phyloP scores from a whole-genome alignment of 2,113 vertebrate species.

The Etia nguti region DNA sequence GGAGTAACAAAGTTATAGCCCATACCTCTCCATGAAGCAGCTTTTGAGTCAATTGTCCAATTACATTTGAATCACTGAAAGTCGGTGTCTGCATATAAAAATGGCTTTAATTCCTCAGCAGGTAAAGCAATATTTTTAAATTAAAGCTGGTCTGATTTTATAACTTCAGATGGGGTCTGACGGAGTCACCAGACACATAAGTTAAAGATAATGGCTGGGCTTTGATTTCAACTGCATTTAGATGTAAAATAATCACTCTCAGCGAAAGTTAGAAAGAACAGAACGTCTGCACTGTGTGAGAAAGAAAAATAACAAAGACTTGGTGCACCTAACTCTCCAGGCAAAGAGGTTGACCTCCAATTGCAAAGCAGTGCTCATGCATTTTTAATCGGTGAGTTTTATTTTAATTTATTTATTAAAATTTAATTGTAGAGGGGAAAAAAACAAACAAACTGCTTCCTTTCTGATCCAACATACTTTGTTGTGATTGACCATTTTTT shows the following conservation, averaged over 20 bases:
- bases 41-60: neutral
- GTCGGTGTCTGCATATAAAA: neutral
- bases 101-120: neutral
- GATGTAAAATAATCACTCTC: neutral
- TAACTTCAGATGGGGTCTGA: neutral
- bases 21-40: neutral
- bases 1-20: neutral
- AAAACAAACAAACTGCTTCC: neutral
- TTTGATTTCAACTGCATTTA: neutral
- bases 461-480: neutral
- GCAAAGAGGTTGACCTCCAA: neutral
- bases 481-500: neutral
- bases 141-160: neutral
- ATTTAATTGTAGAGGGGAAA: neutral
- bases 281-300: neutral
- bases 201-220: neutral
- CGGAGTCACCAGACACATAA: neutral
- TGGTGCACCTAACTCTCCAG: neutral
- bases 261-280: neutral
- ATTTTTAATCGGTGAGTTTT: neutral
- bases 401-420: neutral
- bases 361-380: neutral
- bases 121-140: neutral
- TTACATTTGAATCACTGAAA: neutral
- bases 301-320: neutral